phyloP scores from a whole-genome alignment of 2,797 vertebrate species.

The Diglossa cyanea region DNA sequence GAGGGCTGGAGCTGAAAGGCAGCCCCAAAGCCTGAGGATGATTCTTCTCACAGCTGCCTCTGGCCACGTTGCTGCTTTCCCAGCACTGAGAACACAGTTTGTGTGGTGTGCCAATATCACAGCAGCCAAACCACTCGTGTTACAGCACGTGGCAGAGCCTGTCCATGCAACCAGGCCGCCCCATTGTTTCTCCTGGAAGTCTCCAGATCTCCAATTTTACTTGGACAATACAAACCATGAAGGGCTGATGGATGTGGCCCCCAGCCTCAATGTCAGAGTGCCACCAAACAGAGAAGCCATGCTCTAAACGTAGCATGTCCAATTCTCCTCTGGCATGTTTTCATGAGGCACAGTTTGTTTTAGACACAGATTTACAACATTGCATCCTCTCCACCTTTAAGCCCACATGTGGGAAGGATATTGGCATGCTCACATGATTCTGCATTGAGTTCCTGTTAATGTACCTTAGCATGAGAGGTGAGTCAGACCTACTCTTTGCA shows the following conservation, averaged over 20 bases:
- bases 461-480: background rate
- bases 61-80: background rate
- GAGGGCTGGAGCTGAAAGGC: background rate
- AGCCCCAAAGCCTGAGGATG: rapidly evolving
- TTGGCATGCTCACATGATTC: background rate
- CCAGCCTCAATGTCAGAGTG: background rate
- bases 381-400: background rate
- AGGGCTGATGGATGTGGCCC: background rate
- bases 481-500: background rate
- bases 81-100: background rate
- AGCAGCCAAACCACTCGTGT: background rate
- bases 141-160: rapidly evolving
- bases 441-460: background rate
- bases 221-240: background rate
- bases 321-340: background rate
- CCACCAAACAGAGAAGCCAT: background rate
- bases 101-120: rapidly evolving
- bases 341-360: background rate
- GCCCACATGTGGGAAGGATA: background rate
- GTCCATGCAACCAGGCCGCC: background rate
- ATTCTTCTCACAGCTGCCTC: background rate
- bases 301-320: background rate
- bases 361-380: background rate
- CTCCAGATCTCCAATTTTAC: background rate
- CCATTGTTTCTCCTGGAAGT: background rate